A percentile compares a stretch with the other conserved stretches of the same genome.
Evolutionary conservation across 2,113 vertebrate genomes (phyloP).

Genomic region (Cathartes aura): DNA sequence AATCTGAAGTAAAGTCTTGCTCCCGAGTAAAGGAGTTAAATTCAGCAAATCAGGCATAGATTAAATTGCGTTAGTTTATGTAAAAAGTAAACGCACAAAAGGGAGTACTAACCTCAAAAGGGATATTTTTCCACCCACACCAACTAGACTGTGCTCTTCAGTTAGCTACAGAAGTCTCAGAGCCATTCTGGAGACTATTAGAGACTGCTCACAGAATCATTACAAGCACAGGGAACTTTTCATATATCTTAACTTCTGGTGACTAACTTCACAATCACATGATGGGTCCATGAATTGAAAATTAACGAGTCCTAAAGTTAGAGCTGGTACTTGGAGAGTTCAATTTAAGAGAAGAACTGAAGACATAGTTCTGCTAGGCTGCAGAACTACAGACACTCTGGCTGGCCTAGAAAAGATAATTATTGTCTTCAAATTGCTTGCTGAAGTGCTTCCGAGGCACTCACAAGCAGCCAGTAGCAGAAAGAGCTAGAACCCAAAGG

Average conservation of each 20-base stretch:
- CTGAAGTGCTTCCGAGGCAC: neutral
- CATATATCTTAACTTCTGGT: neutral
- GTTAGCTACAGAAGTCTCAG: neutral
- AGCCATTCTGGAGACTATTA: neutral
- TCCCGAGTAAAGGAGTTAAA: neutral
- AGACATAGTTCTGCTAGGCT: neutral
- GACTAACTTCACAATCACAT: neutral
- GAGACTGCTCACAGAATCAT: neutral
- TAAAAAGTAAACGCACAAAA: neutral
- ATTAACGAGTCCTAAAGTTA: neutral
- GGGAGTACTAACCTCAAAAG: neutral
- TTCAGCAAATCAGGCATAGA: neutral
- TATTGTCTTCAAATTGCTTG: neutral
- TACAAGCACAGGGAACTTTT: neutral
- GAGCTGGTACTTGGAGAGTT: neutral
- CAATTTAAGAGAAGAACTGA: neutral
- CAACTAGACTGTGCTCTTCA: neutral
- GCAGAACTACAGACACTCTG: neutral
- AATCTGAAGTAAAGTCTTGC: neutral
- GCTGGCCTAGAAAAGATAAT: neutral
- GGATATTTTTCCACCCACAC: neutral
- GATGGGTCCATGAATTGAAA: neutral
- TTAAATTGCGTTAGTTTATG: neutral
- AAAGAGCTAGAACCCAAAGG: neutral
- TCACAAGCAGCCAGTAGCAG: neutral